Conservation (phyloP, 2,888 invertebrate genomes). For the Electrophaes corylata region DNA sequence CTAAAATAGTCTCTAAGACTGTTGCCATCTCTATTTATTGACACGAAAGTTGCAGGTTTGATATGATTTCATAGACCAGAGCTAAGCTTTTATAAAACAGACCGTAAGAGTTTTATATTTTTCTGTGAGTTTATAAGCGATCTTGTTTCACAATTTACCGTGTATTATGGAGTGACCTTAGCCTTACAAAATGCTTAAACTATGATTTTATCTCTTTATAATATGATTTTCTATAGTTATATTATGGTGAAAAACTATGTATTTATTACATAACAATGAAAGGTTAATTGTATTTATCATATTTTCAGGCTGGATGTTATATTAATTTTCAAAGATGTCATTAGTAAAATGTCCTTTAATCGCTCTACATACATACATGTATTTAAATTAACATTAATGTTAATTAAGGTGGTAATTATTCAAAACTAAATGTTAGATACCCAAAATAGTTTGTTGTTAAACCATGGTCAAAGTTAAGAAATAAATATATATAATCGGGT, state of each 20-base stretch:
- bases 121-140: too few relatives aligned
- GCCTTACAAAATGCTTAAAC: too few relatives aligned
- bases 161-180: too few relatives aligned
- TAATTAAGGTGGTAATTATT: constrained; percentile 61
- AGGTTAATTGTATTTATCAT: constrained; percentile 41
- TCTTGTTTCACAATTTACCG: too few relatives aligned
- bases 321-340: constrained; percentile 56
- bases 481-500: constrained; percentile 72
- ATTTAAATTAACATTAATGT: constrained; percentile 45
- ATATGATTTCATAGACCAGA: too few relatives aligned
- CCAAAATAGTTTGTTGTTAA: constrained; percentile 71
- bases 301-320: constrained; percentile 41
- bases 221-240: constrained; percentile 9
- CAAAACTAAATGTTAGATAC: constrained; percentile 66
- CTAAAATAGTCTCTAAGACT: too few relatives aligned
- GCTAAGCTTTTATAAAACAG: too few relatives aligned
- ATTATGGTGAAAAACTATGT: background rate
- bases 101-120: too few relatives aligned
- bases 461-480: constrained; percentile 67
- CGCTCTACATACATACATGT: constrained; percentile 79
- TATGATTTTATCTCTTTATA: background rate
- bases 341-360: constrained; percentile 49
- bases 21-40: too few relatives aligned
- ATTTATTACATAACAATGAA: background rate
- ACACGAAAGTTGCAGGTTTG: too few relatives aligned